A percentile compares a stretch with the other conserved stretches of the same genome.
These are phyloP conservation scores for Myripristis murdjan DNA, from an alignment of 2,797 vertebrate species.

Conservation along the genomic window DNA sequence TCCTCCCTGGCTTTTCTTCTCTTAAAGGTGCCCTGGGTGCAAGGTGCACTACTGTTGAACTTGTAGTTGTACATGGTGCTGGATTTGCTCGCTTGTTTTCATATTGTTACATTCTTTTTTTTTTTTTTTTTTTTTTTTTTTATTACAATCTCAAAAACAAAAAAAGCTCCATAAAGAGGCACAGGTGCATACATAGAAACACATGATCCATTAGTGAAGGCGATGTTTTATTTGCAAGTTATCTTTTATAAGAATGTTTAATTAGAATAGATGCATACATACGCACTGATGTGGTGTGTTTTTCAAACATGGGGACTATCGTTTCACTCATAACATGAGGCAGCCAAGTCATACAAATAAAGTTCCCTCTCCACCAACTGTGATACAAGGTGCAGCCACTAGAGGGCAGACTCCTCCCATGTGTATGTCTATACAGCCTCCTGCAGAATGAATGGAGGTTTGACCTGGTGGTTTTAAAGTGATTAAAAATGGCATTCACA, in stretches of 20 bases:
- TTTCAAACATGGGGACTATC: neutral
- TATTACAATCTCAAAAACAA: neutral
- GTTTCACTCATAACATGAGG: neutral
- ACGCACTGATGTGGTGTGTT: neutral
- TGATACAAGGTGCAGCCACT: slow-evolving; percentile 58
- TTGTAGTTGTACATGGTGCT: too few relatives aligned
- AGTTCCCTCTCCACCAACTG: slow-evolving; percentile 17
- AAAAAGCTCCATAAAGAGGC: neutral
- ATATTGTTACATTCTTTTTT: neutral
- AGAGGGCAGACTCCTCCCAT: slow-evolving; percentile 69
- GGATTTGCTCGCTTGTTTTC: too few relatives aligned
- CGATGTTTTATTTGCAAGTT: neutral
- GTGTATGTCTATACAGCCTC: slow-evolving; percentile 37
- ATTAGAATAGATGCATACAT: neutral
- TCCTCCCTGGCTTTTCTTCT: too few relatives aligned
- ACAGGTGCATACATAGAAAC: neutral
- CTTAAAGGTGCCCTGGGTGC: too few relatives aligned
- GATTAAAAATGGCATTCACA: too few relatives aligned
- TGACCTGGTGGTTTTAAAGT: neutral
- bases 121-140: neutral
- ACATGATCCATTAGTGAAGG: neutral
- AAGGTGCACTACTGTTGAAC: too few relatives aligned
- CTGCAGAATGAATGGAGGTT: neutral
- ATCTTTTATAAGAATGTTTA: neutral
- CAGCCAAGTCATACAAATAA: neutral